phyloP scores from a whole-genome alignment of 2,113 vertebrate species.

The Trematomus loennbergii region DNA sequence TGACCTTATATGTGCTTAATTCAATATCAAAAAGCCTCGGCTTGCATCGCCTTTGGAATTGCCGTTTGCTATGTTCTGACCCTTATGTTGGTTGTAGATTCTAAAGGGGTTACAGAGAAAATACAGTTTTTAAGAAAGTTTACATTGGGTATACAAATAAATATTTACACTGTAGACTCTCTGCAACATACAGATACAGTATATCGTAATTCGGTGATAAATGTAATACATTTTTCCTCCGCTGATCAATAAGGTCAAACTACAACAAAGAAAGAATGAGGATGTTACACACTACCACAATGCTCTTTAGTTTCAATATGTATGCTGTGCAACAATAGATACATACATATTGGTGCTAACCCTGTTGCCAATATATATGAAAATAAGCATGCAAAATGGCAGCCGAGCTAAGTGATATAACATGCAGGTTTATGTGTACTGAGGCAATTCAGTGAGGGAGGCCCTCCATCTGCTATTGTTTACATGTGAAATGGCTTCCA shows the following conservation, averaged over 20 bases:
- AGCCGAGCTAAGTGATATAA: constrained; percentile 26
- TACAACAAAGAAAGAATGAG: not conserved
- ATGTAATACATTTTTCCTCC: not conserved
- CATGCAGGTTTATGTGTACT: constrained; percentile 38
- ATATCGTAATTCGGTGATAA: not conserved
- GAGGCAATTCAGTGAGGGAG: constrained; percentile 27
- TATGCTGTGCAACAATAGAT: not conserved
- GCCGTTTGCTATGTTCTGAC: constrained; percentile 6
- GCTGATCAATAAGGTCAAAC: not conserved
- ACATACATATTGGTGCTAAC: not conserved
- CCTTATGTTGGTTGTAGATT: constrained; percentile 18
- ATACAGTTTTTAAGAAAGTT: not conserved
- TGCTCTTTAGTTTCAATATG: not conserved
- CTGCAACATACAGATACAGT: not conserved
- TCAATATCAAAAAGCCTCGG: constrained; percentile 15
- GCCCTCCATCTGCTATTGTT: constrained; percentile 59
- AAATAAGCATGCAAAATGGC: constrained; percentile 16
- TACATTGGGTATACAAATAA: not conserved
- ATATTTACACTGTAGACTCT: not conserved
- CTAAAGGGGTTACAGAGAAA: constrained; percentile 3
- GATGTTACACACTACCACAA: not conserved
- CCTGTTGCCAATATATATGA: constrained; percentile 29
- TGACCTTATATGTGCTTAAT: constrained; percentile 27
- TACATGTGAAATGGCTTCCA: constrained; percentile 58
- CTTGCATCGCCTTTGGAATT: not conserved